Base-by-base conservation (phyloP, 2,888 invertebrate species). In the Baccha elongata region DNA sequence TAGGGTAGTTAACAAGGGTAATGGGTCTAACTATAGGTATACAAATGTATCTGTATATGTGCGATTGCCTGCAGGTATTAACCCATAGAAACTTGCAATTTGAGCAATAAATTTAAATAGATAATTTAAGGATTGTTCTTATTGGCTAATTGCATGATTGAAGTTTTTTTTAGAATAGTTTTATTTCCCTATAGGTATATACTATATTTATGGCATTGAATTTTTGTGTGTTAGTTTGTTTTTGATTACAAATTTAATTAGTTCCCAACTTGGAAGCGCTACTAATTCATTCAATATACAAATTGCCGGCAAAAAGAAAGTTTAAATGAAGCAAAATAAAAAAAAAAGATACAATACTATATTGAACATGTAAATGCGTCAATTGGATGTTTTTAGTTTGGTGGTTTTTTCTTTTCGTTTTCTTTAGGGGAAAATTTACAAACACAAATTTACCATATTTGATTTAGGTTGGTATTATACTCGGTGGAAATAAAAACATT, bases 191-290 rank as follows among this genome's bases (percentile, higher is more conserved):
- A 10, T 35, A 1, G 2, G 13, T 29, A 21, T 40, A 37, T 6
- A 35, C 55, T 55, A 21, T 55, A 8, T 10, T 11, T 35, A 11
- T 50, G 48, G 15, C 37, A 64, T 35, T 64, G 64, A 64, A 48
- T 23, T 7, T 32, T 32, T 23, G n/a, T n/a, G n/a, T n/a, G n/a
- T n/a, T n/a, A n/a, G n/a, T n/a, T n/a, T n/a, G n/a, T 48, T 62
- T 13, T 3, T 23, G 40, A 8, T 8, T 37, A 11, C n/a, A 64
- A 64, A 64, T 64, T 64, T 15, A 50, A 64, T 48, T 64, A 64
- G 46, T 50, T 37, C n/a, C n/a, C 7, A 50, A 64, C 11, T 37
- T 26, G 13, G 23, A 6, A 10, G 48, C 11, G 8, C 29, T 7
- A 5, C 21, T 62, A 21, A 62, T 62, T 35, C 62, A 62, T 4